These are phyloP conservation scores for Epicauta chinensis DNA, from an alignment of 1,140 invertebrate species.

Conservation along the genomic window DNA sequence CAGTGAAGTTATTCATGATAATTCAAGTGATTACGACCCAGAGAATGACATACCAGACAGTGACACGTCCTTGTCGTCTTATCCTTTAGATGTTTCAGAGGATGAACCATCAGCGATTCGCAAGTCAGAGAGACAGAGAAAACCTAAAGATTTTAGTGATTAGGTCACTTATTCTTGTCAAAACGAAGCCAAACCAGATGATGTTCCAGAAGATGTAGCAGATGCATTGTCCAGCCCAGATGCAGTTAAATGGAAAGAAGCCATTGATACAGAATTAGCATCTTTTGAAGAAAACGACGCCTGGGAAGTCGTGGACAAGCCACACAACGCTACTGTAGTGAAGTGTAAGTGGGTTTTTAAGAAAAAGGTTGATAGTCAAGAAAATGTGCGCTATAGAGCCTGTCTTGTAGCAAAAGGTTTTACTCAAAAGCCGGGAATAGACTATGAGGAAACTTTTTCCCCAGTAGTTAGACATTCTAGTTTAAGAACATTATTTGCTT, in stretches of 20 bases:
- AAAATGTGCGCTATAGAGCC: constrained; percentile 29
- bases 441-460: constrained; percentile 31
- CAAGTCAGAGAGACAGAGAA: too few relatives aligned
- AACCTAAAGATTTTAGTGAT: too few relatives aligned
- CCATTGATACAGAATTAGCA: constrained; percentile 31
- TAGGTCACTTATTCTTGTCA: too few relatives aligned
- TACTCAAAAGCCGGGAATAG: constrained; percentile 36
- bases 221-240: constrained; percentile 24
- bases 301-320: constrained; percentile 35
- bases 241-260: constrained; percentile 21
- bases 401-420: constrained; percentile 42
- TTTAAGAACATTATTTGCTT: constrained; percentile 27
- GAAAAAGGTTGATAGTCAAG: constrained; percentile 34
- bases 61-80: too few relatives aligned
- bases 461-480: constrained; percentile 25
- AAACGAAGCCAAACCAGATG: too few relatives aligned
- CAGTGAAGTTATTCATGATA: too few relatives aligned
- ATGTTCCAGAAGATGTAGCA: constrained; percentile 16
- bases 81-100: too few relatives aligned
- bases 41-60: too few relatives aligned
- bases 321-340: constrained; percentile 29
- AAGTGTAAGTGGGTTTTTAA: constrained; percentile 44
- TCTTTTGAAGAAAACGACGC: constrained; percentile 38
- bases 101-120: too few relatives aligned
- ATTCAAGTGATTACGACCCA: too few relatives aligned